These are phyloP conservation scores for Eupithecia dodoneata DNA, from an alignment of 2,888 invertebrate genomes.

Conservation along the genomic window DNA sequence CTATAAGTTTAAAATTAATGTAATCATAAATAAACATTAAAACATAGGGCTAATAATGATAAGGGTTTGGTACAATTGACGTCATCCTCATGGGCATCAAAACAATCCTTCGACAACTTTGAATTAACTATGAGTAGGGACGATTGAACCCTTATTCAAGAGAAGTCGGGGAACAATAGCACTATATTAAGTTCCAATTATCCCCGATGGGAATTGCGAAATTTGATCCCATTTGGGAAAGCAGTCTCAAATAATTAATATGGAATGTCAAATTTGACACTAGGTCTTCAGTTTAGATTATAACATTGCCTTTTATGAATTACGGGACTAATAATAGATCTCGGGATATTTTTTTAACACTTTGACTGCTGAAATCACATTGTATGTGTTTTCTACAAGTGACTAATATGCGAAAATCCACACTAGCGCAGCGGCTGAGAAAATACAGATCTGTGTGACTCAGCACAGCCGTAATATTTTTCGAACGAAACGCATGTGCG, in stretches of 20 bases:
- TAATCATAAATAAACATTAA: neutral
- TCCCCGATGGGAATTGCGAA: neutral
- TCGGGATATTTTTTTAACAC: too few relatives aligned
- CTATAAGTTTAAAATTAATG: neutral
- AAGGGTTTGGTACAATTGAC: constrained; percentile 3
- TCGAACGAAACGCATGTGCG: too few relatives aligned
- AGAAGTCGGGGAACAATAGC: neutral
- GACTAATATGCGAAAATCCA: too few relatives aligned
- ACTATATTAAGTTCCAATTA: constrained; percentile 10
- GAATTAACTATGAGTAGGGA: constrained; percentile 8
- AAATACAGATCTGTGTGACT: too few relatives aligned
- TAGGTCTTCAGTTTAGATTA: neutral
- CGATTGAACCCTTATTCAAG: constrained; percentile 2
- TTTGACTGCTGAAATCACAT: too few relatives aligned
- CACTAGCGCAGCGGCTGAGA: too few relatives aligned
- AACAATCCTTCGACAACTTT: constrained; percentile 5
- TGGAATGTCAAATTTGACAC: neutral
- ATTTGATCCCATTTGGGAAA: neutral
- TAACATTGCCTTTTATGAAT: too few relatives aligned
- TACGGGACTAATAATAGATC: too few relatives aligned
- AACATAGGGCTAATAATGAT: constrained; percentile 4
- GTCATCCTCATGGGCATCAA: constrained; percentile 1
- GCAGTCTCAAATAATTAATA: neutral
- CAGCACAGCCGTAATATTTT: too few relatives aligned
- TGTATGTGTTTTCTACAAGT: too few relatives aligned